Conservation (phyloP, 2,113 vertebrate genomes). For the Marcusenius ussheri region DNA sequence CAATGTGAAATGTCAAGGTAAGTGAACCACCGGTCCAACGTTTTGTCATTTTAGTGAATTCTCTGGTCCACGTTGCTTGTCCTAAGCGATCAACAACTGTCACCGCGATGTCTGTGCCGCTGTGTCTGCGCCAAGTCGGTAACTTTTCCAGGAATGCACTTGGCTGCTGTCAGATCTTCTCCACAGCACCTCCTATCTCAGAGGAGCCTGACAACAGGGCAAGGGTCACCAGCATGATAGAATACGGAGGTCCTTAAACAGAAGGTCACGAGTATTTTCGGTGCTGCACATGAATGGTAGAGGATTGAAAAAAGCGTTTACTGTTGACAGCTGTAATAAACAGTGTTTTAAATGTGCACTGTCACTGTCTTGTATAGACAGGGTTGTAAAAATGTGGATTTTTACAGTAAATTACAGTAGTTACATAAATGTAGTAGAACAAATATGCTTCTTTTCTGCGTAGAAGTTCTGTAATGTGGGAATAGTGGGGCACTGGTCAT, state of each 20-base stretch:
- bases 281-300: background rate
- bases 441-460: background rate
- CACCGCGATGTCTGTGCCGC: background rate
- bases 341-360: background rate
- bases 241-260: background rate
- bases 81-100: background rate
- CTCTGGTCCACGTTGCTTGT: background rate
- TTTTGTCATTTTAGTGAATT: background rate
- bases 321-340: background rate
- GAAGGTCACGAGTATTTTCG: background rate
- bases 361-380: background rate
- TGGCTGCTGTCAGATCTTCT: background rate
- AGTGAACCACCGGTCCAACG: constrained; percentile 3
- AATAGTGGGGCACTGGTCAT: constrained; percentile 17
- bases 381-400: background rate
- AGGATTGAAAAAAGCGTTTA: background rate
- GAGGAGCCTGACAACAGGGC: background rate
- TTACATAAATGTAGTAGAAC: background rate
- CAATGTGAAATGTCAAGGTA: constrained; percentile 75
- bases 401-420: background rate
- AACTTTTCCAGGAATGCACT: background rate
- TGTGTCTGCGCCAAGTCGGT: background rate
- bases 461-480: constrained; percentile 21
- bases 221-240: background rate
- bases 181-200: background rate